phyloP scores from a whole-genome alignment of 2,888 invertebrate species.

The Chirona hameri region DNA sequence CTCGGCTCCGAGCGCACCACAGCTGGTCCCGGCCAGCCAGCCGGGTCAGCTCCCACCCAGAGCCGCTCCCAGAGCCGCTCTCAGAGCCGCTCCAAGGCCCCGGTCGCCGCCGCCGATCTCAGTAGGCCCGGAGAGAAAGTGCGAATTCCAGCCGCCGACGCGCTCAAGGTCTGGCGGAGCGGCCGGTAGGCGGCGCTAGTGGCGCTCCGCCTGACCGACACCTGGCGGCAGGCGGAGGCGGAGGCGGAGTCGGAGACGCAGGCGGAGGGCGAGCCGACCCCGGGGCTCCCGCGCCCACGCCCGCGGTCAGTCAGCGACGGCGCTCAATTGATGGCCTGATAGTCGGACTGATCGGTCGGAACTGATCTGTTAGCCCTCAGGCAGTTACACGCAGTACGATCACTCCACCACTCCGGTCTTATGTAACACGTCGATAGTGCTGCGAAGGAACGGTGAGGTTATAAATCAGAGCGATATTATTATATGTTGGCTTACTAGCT shows the following conservation, averaged over 20 bases:
- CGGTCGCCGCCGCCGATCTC: neutral
- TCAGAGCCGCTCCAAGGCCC: neutral
- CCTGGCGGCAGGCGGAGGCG: neutral
- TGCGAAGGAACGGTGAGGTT: too few species aligned
- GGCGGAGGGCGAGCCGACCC: neutral
- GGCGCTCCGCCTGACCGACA: neutral
- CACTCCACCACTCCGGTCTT: too few species aligned
- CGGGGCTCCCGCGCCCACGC: too few species aligned
- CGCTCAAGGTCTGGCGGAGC: neutral
- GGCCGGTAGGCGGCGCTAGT: neutral
- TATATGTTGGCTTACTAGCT: too few species aligned
- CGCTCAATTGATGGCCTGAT: too few species aligned
- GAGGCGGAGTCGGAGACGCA: neutral
- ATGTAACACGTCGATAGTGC: too few species aligned
- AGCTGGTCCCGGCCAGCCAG: neutral
- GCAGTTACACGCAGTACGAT: too few species aligned
- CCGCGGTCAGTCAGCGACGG: too few species aligned
- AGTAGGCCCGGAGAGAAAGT: neutral
- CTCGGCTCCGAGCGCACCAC: neutral
- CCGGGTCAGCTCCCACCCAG: neutral
- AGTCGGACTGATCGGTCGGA: too few species aligned
- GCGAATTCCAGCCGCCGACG: neutral
- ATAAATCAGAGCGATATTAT: too few species aligned
- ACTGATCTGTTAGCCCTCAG: too few species aligned
- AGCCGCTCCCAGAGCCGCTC: too few species aligned